Conservation (phyloP, 53 echinoderm and acorn worm species). For the Stichopus horrens region DNA sequence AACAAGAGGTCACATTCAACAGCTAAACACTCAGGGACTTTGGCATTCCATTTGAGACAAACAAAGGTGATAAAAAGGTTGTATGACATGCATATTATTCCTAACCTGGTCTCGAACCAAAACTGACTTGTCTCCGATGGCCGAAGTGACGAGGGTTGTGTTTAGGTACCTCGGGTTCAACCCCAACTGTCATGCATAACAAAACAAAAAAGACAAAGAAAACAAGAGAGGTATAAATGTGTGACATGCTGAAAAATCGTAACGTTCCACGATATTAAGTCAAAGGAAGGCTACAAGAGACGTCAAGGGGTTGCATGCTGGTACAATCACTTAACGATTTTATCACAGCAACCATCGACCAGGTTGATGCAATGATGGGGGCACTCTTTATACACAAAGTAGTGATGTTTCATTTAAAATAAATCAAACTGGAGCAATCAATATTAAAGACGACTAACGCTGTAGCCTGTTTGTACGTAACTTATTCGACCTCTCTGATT, state of each 20-base stretch:
- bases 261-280: background rate
- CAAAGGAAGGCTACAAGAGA: background rate
- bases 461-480: no score
- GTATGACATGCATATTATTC: slow-evolving; percentile 4
- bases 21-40: no score
- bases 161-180: background rate
- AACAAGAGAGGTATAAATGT: background rate
- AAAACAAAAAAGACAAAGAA: background rate
- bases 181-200: slow-evolving; percentile 43
- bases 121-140: slow-evolving; percentile 48
- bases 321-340: no score
- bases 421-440: no score
- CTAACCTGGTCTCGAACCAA: slow-evolving; percentile 48
- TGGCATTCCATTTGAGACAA: background rate
- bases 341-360: no score
- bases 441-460: no score
- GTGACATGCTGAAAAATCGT: background rate
- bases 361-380: no score
- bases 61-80: background rate
- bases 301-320: no score
- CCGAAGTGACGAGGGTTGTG: slow-evolving; percentile 40
- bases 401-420: no score
- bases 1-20: no score
- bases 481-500: no score
- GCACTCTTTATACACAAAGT: no score